A percentile compares a stretch with the other conserved stretches of the same genome.
phyloP scores from a whole-genome alignment of 2,113 vertebrate species.

The Todiramphus chloris region DNA sequence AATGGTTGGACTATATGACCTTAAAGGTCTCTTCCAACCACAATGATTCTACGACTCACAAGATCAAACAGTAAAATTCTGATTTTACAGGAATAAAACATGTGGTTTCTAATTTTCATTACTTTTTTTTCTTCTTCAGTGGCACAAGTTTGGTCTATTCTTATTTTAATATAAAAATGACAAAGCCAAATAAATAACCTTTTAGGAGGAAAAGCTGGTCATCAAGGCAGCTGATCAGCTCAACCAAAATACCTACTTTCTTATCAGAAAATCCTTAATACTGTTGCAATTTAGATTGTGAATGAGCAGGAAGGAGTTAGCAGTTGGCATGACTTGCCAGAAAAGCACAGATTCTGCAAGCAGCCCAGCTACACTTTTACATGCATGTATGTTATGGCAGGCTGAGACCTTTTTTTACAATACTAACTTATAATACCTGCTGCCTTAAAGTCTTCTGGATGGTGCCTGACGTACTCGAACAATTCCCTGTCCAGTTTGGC shows the following conservation, averaged over 20 bases:
- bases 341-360: background rate
- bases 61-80: background rate
- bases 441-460: constrained; percentile 79
- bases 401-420: background rate
- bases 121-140: background rate
- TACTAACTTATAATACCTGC: constrained; percentile 67
- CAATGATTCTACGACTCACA: background rate
- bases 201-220: background rate
- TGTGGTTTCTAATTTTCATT: background rate
- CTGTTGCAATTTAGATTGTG: background rate
- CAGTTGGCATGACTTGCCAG: background rate
- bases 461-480: constrained; percentile 77
- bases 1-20: background rate
- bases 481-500: constrained; percentile 84
- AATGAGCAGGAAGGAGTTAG: background rate
- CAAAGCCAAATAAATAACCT: background rate
- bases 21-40: background rate
- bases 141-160: background rate
- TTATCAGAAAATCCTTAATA: background rate
- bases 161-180: no score
- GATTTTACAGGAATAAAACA: background rate
- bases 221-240: background rate
- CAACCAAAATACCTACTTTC: background rate
- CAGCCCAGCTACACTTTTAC: background rate
- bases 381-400: accelerated